Evolutionary conservation across 2,888 invertebrate genomes (phyloP).

Genomic region (Pterostichus niger): DNA sequence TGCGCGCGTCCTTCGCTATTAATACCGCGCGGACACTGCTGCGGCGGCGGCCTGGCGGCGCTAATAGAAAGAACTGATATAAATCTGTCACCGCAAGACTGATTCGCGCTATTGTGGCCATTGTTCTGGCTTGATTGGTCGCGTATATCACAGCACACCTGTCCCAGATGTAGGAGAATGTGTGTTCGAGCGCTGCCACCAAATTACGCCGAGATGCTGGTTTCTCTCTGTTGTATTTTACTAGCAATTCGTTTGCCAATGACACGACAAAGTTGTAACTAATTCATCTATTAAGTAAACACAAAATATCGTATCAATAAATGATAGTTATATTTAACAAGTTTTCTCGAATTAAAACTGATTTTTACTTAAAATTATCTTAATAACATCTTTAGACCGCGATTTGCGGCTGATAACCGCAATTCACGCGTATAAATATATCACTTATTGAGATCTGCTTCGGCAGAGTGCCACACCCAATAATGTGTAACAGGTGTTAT

Average conservation of each 20-base stretch:
- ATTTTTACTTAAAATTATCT: no score
- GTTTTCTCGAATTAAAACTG: no score
- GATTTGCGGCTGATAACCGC: no score
- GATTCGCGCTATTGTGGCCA: conserved; percentile 75
- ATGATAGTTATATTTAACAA: no score
- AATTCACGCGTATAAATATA: no score
- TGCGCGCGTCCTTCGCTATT: conserved; percentile 61
- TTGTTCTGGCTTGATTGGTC: conserved; percentile 75
- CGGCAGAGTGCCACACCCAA: no score
- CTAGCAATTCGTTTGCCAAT: background rate
- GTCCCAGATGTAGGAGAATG: background rate
- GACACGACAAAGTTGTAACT: no score
- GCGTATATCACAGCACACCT: conserved; percentile 58
- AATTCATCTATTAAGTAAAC: no score
- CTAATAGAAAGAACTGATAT: conserved; percentile 66
- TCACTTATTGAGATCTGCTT: no score
- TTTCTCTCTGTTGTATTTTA: background rate
- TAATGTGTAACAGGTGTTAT: no score
- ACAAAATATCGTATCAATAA: no score
- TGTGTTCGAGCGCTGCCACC: conserved; percentile 10
- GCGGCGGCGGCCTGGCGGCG: conserved; percentile 2
- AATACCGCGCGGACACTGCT: conserved; percentile 52
- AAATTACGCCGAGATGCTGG: background rate
- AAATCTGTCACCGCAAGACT: conserved; percentile 68
- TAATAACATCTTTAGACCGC: no score